Conservation (phyloP, 2,797 vertebrate genomes). For the Stomatorhinus walkeri region DNA sequence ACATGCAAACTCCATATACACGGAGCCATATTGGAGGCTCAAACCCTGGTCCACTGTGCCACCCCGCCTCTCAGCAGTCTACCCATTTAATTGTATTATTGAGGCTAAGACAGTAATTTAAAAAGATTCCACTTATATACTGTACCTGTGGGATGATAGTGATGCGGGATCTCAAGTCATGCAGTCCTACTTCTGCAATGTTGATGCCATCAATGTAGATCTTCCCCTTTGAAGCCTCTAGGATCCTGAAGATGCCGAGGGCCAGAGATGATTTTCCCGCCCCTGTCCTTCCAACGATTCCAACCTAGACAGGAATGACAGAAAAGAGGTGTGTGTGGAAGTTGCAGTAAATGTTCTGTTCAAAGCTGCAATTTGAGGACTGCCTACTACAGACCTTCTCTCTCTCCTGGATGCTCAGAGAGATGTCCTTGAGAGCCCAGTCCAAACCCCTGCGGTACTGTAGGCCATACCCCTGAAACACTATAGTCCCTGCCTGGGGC, state of each 20-base stretch:
- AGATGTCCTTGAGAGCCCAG: slow-evolving; percentile 63
- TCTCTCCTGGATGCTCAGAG: slow-evolving; percentile 55
- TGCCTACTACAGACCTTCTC: slow-evolving; percentile 66
- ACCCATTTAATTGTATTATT: background rate
- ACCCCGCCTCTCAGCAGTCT: background rate
- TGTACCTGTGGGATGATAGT: slow-evolving; percentile 64
- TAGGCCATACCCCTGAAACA: slow-evolving; percentile 69
- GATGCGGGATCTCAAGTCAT: slow-evolving; percentile 58
- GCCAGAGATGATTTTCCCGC: slow-evolving; percentile 68
- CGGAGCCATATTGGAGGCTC: background rate
- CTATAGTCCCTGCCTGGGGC: slow-evolving; percentile 66
- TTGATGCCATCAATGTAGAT: slow-evolving; percentile 60
- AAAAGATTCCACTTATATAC: background rate
- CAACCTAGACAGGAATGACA: slow-evolving; percentile 22
- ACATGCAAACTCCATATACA: background rate
- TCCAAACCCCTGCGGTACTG: slow-evolving; percentile 68
- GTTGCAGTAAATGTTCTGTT: background rate
- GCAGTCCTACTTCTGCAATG: slow-evolving; percentile 56
- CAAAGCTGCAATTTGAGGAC: background rate
- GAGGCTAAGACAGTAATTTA: background rate
- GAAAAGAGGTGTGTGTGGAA: background rate
- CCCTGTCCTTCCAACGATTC: slow-evolving; percentile 54
- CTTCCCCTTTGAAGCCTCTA: slow-evolving; percentile 56
- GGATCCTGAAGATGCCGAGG: slow-evolving; percentile 54
- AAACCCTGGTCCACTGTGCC: background rate